Evolutionary conservation across 2,888 invertebrate genomes (phyloP), one percentile per base, ranked within the genome.

Genomic region (Frankliniella fusca): DNA sequence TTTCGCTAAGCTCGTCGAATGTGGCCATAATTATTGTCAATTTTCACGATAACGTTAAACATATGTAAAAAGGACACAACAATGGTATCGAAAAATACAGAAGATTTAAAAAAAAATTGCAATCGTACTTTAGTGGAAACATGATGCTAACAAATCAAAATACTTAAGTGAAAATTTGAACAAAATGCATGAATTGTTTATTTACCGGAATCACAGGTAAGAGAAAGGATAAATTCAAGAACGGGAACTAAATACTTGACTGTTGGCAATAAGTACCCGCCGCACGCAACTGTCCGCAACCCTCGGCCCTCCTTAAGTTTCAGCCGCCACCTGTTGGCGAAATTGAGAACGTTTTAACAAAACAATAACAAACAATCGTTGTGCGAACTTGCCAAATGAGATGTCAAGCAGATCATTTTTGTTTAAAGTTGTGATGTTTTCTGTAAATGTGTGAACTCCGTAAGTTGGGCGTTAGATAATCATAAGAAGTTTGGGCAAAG

Each of bases 321-420:
- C 23, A 27, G 23, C 27, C 70, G 70, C 70, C 70, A 76, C 70
- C 70, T 76, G 70, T 76, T 76, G 70, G 70, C 70, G 27, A 76
- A 76, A 76, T 76, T 76, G 70, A 76, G 70, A 76, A 76, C 70
- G 70, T 76, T 76, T 76, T 12, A 76, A 76, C 70, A 76, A 76
- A 76, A 76, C 70, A 76, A 76, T 27, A 76, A 76, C 70, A 76
- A 76, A 76, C 70, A 76, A 27, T 76, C 70, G 70, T 76, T 76
- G 70, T 76, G 70, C 12, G 70, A 23, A 12, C 27, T 76, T 76
- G 27, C 70, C 27, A 76, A 76, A 76, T 12, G 70, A 76, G 27
- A 76, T 76, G 70, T 76, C 70, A 76, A 76, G 70, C 27, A 12
- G 23, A 27, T 27, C 23, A 12, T 10, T 27, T 3, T 27, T 76